Evolutionary conservation across 1,140 invertebrate species (phyloP).

Genomic region (Helicoverpa zea): DNA sequence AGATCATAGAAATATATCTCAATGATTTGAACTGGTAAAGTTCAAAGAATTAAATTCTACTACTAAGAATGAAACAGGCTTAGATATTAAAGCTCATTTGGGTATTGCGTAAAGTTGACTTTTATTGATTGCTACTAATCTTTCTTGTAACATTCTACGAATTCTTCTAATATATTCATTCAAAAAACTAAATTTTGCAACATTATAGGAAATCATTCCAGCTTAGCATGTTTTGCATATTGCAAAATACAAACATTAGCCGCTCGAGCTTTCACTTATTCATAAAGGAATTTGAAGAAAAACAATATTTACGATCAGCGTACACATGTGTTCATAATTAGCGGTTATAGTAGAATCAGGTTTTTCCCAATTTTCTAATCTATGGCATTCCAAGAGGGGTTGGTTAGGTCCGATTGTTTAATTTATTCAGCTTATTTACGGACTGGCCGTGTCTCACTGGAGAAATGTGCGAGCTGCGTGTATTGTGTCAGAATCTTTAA

Average conservation of each 20-base stretch:
- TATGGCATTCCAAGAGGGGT: constrained; percentile 73
- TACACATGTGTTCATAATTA: neutral
- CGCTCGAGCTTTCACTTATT: constrained; percentile 41
- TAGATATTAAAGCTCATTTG: too few relatives aligned
- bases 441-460: constrained; percentile 71
- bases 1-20: too few relatives aligned
- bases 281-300: constrained; percentile 31
- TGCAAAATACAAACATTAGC: constrained; percentile 24
- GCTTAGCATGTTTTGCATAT: constrained; percentile 40
- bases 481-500: constrained; percentile 82
- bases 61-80: too few relatives aligned
- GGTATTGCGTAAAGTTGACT: too few relatives aligned
- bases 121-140: neutral
- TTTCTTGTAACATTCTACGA: neutral
- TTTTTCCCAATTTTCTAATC: constrained; percentile 59
- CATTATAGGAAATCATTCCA: constrained; percentile 8
- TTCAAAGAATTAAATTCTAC: too few relatives aligned
- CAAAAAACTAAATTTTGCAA: constrained; percentile 20
- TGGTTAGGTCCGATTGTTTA: constrained; percentile 76
- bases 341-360: neutral
- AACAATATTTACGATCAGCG: neutral
- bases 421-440: constrained; percentile 84
- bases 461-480: constrained; percentile 77
- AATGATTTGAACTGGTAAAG: too few relatives aligned
- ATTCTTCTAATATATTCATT: neutral